These are phyloP conservation scores for Uloborus diversus DNA, from an alignment of 1,140 invertebrate species.

Conservation along the genomic window DNA sequence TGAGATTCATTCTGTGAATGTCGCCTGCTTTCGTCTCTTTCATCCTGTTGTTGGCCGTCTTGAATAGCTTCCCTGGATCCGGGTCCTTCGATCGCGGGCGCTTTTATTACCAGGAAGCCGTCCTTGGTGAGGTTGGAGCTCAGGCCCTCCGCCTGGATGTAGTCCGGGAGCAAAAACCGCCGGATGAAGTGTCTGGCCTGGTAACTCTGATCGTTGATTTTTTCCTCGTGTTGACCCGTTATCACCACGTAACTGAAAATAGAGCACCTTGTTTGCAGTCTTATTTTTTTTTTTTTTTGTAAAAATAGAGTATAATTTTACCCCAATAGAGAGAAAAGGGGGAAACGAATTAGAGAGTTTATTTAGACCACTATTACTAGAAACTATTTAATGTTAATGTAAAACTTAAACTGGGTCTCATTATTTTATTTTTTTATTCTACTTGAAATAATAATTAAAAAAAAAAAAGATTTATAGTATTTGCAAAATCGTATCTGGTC, in stretches of 20 bases:
- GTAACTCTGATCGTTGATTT: slow-evolving; percentile 71
- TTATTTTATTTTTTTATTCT: too few species aligned
- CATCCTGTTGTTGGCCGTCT: not conserved
- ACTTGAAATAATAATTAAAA: too few species aligned
- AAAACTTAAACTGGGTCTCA: too few species aligned
- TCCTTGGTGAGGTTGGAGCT: slow-evolving; percentile 77
- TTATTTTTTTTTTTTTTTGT: too few species aligned
- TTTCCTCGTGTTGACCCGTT: slow-evolving; percentile 61
- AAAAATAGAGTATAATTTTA: too few species aligned
- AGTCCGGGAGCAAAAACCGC: slow-evolving; percentile 72
- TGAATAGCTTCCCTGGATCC: not conserved
- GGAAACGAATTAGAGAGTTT: too few species aligned
- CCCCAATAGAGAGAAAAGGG: too few species aligned
- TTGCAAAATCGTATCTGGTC: too few species aligned
- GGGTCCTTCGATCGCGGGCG: not conserved
- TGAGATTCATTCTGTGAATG: not conserved
- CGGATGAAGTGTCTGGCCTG: slow-evolving; percentile 81
- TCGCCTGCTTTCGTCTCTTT: not conserved
- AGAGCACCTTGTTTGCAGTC: too few species aligned
- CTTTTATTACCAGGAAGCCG: slow-evolving; percentile 64
- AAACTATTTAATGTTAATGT: too few species aligned
- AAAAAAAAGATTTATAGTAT: too few species aligned
- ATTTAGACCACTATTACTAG: too few species aligned
- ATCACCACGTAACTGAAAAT: slow-evolving; percentile 61
- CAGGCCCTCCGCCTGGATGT: slow-evolving; percentile 72